phyloP scores from a whole-genome alignment of 2,888 invertebrate genomes.

The Pheosia gnoma region DNA sequence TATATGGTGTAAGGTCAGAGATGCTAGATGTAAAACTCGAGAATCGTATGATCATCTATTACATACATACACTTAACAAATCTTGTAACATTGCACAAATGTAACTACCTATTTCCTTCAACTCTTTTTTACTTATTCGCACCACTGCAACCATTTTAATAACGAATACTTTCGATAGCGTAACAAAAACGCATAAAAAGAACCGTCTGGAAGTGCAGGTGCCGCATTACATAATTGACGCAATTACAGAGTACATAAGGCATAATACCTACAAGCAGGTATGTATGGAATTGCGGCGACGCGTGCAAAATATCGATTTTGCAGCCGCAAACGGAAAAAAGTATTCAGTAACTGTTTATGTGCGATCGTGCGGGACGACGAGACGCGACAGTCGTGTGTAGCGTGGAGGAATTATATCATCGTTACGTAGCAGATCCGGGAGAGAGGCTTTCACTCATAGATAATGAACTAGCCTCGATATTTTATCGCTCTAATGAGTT shows the following conservation, averaged over 20 bases:
- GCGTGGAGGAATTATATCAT: constrained; percentile 33
- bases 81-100: constrained; percentile 1
- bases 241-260: constrained; percentile 42
- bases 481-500: background rate
- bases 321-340: constrained; percentile 14
- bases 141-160: background rate
- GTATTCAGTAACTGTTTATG: constrained; percentile 22
- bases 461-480: constrained; percentile 15
- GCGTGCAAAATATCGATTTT: constrained; percentile 27
- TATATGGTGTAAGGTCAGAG: no score
- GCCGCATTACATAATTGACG: constrained; percentile 48
- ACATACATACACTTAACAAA: no score
- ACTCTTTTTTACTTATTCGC: background rate
- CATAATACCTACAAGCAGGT: constrained; percentile 25
- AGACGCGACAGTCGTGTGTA: constrained; percentile 19
- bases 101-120: background rate
- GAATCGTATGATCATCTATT: no score
- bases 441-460: constrained; percentile 34
- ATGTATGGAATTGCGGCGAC: constrained; percentile 21
- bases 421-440: constrained; percentile 49
- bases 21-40: no score
- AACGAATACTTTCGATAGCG: background rate
- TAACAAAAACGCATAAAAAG: constrained; percentile 14
- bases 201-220: constrained; percentile 28
- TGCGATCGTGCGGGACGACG: constrained; percentile 55